Percentiles rank a stretch among this genome's conserved stretches.
These are phyloP conservation scores for Ypsolopha scabrella DNA, from an alignment of 2,888 invertebrate species.

Conservation along the genomic window DNA sequence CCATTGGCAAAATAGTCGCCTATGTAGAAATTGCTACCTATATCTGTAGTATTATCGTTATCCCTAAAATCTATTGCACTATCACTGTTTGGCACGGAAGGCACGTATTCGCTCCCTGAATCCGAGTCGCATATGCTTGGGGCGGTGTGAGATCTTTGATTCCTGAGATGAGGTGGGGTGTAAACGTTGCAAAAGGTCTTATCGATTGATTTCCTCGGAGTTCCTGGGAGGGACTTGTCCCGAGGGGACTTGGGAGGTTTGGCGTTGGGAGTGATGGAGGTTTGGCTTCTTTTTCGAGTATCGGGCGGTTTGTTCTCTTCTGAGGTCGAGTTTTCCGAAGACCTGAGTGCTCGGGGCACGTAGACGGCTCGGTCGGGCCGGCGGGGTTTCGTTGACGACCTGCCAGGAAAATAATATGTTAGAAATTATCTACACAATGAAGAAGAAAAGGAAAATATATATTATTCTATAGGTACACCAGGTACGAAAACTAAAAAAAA, in stretches of 20 bases:
- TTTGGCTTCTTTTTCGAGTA: conserved; percentile 16
- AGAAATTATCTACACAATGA: no score
- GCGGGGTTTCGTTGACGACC: conserved; percentile 58
- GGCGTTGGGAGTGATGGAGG: conserved; percentile 19
- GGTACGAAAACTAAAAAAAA: no score
- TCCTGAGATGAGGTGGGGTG: conserved; percentile 61
- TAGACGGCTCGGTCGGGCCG: conserved; percentile 85
- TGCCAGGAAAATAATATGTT: conserved; percentile 20
- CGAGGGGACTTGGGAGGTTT: conserved; percentile 52
- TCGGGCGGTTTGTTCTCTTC: conserved; percentile 25
- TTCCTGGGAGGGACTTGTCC: conserved; percentile 45
- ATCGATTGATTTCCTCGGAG: conserved; percentile 48
- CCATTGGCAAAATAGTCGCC: conserved; percentile 64
- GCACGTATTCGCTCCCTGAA: conserved; percentile 32
- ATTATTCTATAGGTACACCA: no score
- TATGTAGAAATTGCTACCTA: conserved; percentile 62
- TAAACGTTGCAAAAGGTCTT: conserved; percentile 64
- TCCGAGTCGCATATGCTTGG: conserved; percentile 32
- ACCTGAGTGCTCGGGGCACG: conserved; percentile 78
- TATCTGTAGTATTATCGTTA: conserved; percentile 40
- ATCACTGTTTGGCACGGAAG: conserved; percentile 67
- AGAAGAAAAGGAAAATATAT: no score
- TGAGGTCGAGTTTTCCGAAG: conserved; percentile 24
- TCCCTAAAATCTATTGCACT: conserved; percentile 63
- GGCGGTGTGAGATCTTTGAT: conserved; percentile 45